A percentile compares a stretch with the other conserved stretches of the same genome.
phyloP scores from a whole-genome alignment of 2,113 vertebrate genomes.

The Trichomycterus rosablanca region DNA sequence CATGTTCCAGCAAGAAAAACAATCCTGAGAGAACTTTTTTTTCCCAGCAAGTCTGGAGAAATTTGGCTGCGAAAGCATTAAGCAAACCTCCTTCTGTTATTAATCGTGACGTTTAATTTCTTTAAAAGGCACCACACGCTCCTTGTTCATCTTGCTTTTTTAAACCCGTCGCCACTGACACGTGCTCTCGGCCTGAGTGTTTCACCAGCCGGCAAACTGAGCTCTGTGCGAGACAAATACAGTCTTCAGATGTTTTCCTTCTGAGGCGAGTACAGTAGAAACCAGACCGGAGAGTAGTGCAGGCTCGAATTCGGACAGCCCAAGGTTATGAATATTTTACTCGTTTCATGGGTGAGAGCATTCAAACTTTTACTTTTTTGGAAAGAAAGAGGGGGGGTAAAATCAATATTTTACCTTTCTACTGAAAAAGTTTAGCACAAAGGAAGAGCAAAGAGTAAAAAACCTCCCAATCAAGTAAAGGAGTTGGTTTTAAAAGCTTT shows the following conservation, averaged over 20 bases:
- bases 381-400: not conserved
- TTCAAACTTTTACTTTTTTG: slow-evolving; percentile 1
- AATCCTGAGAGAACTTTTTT: slow-evolving; percentile 4
- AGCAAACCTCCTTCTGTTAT: slow-evolving; percentile 33
- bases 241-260: slow-evolving; percentile 8
- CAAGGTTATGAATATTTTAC: slow-evolving; percentile 22
- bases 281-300: not conserved
- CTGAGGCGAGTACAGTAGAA: slow-evolving; percentile 11
- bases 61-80: slow-evolving; percentile 11
- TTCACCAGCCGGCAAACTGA: not conserved
- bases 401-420: slow-evolving; percentile 10
- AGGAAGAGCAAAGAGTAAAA: slow-evolving; percentile 4
- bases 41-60: slow-evolving; percentile 3
- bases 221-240: slow-evolving; percentile 5
- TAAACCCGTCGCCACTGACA: slow-evolving; percentile 6
- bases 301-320: slow-evolving; percentile 4
- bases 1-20: slow-evolving; percentile 31
- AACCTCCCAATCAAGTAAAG: not conserved
- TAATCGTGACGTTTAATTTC: slow-evolving; percentile 44
- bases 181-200: slow-evolving; percentile 5
- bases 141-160: slow-evolving; percentile 13
- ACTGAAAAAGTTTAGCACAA: not conserved
- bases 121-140: slow-evolving; percentile 43
- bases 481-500: not conserved
- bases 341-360: slow-evolving; percentile 12